phyloP scores from a whole-genome alignment of 2,888 invertebrate genomes.

The Drosophila gaucha region DNA sequence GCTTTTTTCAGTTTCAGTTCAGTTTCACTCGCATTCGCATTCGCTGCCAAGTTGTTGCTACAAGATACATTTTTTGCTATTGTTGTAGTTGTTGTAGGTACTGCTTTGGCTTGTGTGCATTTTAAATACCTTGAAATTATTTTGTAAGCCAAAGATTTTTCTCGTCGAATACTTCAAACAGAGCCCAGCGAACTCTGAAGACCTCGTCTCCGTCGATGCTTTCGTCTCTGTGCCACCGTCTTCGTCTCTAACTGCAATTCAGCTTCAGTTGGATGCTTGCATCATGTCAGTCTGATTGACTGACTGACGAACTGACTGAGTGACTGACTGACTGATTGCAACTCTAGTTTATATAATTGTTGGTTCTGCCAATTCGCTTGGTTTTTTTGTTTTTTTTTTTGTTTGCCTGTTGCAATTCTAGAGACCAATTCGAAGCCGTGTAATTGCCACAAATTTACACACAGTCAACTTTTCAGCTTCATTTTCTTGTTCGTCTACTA shows the following conservation, averaged over 20 bases:
- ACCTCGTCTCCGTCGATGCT: neutral
- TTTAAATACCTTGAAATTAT: conserved; percentile 74
- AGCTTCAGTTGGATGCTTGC: conserved; percentile 44
- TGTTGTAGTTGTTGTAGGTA: conserved; percentile 41
- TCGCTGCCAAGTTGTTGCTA: conserved; percentile 71
- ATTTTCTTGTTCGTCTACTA: neutral
- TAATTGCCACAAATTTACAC: conserved; percentile 66
- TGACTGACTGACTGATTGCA: conserved; percentile 57
- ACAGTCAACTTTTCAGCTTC: conserved; percentile 43
- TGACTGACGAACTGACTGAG: conserved; percentile 14
- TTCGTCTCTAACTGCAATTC: conserved; percentile 18
- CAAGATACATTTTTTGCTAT: conserved; percentile 65
- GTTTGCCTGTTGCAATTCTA: conserved; percentile 57
- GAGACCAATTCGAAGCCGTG: conserved; percentile 50
- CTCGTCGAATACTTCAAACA: conserved; percentile 47
- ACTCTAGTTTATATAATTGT: conserved; percentile 74
- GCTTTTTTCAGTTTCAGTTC: conserved; percentile 52
- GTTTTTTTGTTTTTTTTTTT: conserved; percentile 3
- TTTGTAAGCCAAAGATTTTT: conserved; percentile 64
- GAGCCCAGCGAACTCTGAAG: conserved; percentile 23
- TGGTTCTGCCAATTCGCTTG: conserved; percentile 60
- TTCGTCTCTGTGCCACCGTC: conserved; percentile 5
- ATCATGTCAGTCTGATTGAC: conserved; percentile 38
- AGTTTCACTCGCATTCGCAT: conserved; percentile 63
- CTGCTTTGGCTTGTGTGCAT: conserved; percentile 63